Base-by-base conservation (phyloP, 2,113 vertebrate species). In the Peromyscus maniculatus region DNA sequence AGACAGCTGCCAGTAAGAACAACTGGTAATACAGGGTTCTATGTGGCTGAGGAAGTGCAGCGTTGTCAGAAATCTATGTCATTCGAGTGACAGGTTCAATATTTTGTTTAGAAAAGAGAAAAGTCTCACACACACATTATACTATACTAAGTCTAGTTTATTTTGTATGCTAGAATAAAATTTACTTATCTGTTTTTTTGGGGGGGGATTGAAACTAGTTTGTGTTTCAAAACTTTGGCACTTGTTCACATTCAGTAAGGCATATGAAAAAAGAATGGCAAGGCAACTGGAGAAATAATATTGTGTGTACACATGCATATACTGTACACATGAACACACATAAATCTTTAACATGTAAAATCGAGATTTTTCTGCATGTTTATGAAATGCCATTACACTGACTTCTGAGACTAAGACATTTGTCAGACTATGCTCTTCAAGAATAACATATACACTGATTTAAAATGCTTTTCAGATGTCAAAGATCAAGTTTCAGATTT, bases 61-160 rank as follows among this genome's bases (percentile, higher is more conserved):
- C 5, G 16, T 66, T 55, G 33, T 66, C 52, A 57, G 59, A 84
- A 87, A 59, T n/a, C 91, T 71, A 46, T 74, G 39, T 57, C 7
- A n/a, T 62, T 49, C 86, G 67, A 88, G 12, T 59, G 16, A 74
- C 36, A 43, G 91, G 43, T 26, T 87, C 24, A n/a, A 22, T 75
- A 78, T 62, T 84, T 90, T 88, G 10, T 62, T 84, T 96, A 59
- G n/a, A 91, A 90, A 87, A 94, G 66, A 74, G 66, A 91, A 93
- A 87, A 8, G 5, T 52, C 16, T 52, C 16, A 17, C 49, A 79
- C 26, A 79, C 26, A 43, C 21, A 90, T 88, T 92, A 59, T 69
- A 43, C 87, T 62, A 71, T 64, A 72, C 24, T 62, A 78, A 78
- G 78, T 91, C 5, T 93, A 64, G 2, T n/a, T 16, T 80, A 16